Evolutionary conservation across 2,888 invertebrate species (phyloP).

Genomic region (Julus scanicus): DNA sequence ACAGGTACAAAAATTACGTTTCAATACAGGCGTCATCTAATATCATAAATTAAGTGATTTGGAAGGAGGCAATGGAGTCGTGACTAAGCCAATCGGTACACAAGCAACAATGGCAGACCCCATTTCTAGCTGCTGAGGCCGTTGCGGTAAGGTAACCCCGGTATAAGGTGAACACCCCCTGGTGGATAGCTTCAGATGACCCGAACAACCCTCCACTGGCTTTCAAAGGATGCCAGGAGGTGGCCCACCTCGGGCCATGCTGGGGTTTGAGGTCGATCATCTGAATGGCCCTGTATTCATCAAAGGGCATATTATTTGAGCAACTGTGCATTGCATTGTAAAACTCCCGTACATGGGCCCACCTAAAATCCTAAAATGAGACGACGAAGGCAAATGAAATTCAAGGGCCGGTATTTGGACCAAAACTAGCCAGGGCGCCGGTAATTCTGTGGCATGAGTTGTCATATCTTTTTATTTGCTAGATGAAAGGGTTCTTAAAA

Average conservation of each 20-base stretch:
- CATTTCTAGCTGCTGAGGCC: neutral
- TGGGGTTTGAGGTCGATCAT: constrained; percentile 38
- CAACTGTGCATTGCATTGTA: neutral
- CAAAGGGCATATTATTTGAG: constrained; percentile 13
- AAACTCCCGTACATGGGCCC: neutral
- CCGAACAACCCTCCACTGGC: neutral
- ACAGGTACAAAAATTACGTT: constrained; percentile 39
- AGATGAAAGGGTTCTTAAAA: no score
- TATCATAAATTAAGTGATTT: constrained; percentile 50
- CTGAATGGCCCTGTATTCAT: constrained; percentile 22
- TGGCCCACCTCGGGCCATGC: constrained; percentile 24
- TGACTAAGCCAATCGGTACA: constrained; percentile 50
- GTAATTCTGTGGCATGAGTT: no score
- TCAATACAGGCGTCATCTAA: constrained; percentile 48
- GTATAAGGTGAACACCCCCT: constrained; percentile 25
- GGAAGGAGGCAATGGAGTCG: constrained; percentile 47
- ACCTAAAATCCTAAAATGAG: neutral
- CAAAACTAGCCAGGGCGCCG: neutral
- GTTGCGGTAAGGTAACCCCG: constrained; percentile 30
- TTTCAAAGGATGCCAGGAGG: constrained; percentile 22
- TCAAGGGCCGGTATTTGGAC: neutral
- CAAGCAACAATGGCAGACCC: constrained; percentile 11
- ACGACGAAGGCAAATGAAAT: neutral
- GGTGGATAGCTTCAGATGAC: constrained; percentile 16
- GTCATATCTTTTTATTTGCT: no score